Percentiles rank a stretch among this genome's conserved stretches.
phyloP scores from a whole-genome alignment of 92 coral and sea anemone species.

The Diadumene lineata region DNA sequence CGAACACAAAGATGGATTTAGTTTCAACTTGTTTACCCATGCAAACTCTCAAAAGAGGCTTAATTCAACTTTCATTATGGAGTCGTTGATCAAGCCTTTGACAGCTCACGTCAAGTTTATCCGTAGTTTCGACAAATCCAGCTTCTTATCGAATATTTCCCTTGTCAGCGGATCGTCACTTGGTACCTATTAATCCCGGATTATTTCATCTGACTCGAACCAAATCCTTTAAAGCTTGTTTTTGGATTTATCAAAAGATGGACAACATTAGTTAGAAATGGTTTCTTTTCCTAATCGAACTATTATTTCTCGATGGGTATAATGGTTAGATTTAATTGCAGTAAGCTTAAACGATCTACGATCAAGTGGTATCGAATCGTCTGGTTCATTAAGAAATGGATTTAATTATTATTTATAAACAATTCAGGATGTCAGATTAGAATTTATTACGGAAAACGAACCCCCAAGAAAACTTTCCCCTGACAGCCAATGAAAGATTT shows the following conservation, averaged over 20 bases:
- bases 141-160: conserved; percentile 59
- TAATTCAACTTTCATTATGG: conserved; percentile 73
- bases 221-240: conserved; percentile 49
- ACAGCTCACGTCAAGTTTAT: conserved; percentile 67
- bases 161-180: conserved; percentile 66
- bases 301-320: conserved; percentile 29
- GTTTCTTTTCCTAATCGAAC: conserved; percentile 35
- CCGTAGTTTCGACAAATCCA: conserved; percentile 71
- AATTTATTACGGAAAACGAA: conserved; percentile 34
- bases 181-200: conserved; percentile 70
- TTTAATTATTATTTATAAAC: conserved; percentile 50
- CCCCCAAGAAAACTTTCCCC: conserved; percentile 27
- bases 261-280: conserved; percentile 27
- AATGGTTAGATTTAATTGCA: conserved; percentile 34
- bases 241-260: conserved; percentile 36
- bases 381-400: conserved; percentile 41
- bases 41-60: conserved; percentile 67
- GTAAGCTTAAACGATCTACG: conserved; percentile 20
- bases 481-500: conserved; percentile 27
- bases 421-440: conserved; percentile 47
- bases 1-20: conserved; percentile 59
- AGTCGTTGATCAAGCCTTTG: conserved; percentile 74
- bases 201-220: conserved; percentile 52
- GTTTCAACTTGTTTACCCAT: conserved; percentile 65
- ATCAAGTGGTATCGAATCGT: conserved; percentile 46